Conservation (phyloP, 2,888 invertebrate species). For the Lypha dubia region DNA sequence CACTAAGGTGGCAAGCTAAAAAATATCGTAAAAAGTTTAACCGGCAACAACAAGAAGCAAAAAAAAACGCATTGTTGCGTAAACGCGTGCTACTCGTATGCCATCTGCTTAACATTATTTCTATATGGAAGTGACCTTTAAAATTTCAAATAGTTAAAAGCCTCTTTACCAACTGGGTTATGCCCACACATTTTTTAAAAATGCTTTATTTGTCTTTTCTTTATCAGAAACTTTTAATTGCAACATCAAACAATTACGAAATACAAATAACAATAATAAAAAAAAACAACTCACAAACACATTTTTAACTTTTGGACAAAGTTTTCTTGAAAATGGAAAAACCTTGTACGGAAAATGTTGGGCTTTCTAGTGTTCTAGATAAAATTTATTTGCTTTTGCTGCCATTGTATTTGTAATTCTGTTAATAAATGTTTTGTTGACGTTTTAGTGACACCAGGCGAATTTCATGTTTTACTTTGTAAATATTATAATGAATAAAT, state of each 20-base stretch:
- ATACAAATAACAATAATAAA: too few species aligned
- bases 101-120: neutral
- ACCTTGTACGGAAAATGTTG: slow-evolving; percentile 3
- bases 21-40: too few species aligned
- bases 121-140: neutral
- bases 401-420: neutral
- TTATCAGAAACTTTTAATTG: slow-evolving; percentile 77
- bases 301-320: neutral
- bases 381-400: slow-evolving; percentile 26
- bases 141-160: neutral
- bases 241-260: slow-evolving; percentile 75
- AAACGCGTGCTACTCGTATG: too few species aligned
- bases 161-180: neutral
- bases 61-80: too few species aligned
- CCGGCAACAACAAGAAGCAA: too few species aligned
- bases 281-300: slow-evolving; percentile 12
- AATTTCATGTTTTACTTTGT: slow-evolving; percentile 6
- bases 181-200: neutral
- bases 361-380: slow-evolving; percentile 8
- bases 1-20: too few species aligned
- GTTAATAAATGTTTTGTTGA: slow-evolving; percentile 31
- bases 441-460: slow-evolving; percentile 1
- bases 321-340: neutral
- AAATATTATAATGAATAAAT: slow-evolving; percentile 9
- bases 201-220: slow-evolving; percentile 11